These are phyloP conservation scores for Hemicrepidius hirtus DNA, from an alignment of 2,888 invertebrate species.

Conservation along the genomic window DNA sequence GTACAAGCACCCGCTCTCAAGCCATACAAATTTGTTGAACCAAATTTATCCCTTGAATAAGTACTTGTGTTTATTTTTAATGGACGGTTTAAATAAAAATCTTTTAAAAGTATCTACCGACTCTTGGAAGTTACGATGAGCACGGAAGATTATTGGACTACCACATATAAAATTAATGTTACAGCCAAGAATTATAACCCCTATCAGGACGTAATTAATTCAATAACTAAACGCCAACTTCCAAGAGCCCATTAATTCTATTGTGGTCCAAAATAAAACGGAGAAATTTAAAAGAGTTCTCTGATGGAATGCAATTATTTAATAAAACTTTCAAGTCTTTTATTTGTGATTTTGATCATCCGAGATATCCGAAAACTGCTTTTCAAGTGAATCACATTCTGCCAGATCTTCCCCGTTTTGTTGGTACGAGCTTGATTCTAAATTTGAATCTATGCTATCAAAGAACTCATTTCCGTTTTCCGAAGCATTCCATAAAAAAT, in stretches of 20 bases:
- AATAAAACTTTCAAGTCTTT: neutral
- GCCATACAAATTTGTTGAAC: conserved; percentile 60
- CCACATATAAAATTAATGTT: conserved; percentile 8
- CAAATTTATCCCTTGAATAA: conserved; percentile 62
- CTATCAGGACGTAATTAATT: conserved; percentile 19
- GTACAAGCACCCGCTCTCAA: conserved; percentile 59
- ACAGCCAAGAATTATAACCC: conserved; percentile 6
- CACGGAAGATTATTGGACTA: conserved; percentile 6
- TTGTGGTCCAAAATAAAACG: conserved; percentile 8
- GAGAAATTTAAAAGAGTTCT: conserved; percentile 3
- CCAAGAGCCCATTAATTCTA: neutral
- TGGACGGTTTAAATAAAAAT: conserved; percentile 50
- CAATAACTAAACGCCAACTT: conserved; percentile 3
- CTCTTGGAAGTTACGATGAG: conserved; percentile 3
- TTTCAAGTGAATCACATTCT: conserved; percentile 76
- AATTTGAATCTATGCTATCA: conserved; percentile 79
- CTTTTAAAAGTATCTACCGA: conserved; percentile 7
- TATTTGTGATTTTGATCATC: conserved; percentile 39
- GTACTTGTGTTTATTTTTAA: conserved; percentile 46
- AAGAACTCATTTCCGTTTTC: conserved; percentile 74
- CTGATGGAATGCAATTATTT: conserved; percentile 11
- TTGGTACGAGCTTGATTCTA: conserved; percentile 71
- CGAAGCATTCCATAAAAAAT: conserved; percentile 74
- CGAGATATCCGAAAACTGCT: conserved; percentile 62
- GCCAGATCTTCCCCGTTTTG: conserved; percentile 74